Evolutionary conservation across 1,140 invertebrate species (phyloP).

Genomic region (Brachionus sp.): DNA sequence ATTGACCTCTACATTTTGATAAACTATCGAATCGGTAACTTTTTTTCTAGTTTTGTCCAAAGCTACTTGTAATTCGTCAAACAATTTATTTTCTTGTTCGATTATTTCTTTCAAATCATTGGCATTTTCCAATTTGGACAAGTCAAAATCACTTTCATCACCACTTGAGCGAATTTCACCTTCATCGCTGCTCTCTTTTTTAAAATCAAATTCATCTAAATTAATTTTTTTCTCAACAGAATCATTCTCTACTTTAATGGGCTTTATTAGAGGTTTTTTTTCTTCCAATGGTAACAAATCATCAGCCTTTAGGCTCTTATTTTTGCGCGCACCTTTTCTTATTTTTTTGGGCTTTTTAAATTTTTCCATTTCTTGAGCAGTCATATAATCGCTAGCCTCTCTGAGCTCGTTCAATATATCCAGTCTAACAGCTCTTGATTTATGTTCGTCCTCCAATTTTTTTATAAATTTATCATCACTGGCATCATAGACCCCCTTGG

Average conservation of each 20-base stretch:
- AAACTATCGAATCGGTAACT: conserved; percentile 51
- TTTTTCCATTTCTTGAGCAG: conserved; percentile 74
- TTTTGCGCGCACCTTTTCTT: conserved; percentile 59
- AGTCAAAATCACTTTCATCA: conserved; percentile 34
- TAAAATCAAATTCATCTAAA: conserved; percentile 13
- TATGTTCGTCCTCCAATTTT: conserved; percentile 55
- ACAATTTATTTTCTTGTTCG: conserved; percentile 65
- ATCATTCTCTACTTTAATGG: neutral
- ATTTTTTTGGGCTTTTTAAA: conserved; percentile 92
- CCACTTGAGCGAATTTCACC: conserved; percentile 22
- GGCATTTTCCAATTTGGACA: conserved; percentile 32
- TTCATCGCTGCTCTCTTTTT: conserved; percentile 46
- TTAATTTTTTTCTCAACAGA: neutral
- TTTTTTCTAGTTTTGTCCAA: conserved; percentile 71
- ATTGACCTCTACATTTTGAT: conserved; percentile 56
- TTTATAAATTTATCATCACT: conserved; percentile 57
- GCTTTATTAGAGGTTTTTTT: neutral
- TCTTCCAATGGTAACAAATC: neutral
- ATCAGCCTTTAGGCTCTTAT: conserved; percentile 47
- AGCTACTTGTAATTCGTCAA: conserved; percentile 71
- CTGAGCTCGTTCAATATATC: conserved; percentile 55
- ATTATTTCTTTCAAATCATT: conserved; percentile 44
- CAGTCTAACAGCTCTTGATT: conserved; percentile 53
- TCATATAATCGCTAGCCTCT: conserved; percentile 82
- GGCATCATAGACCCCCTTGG: conserved; percentile 53